A percentile compares a stretch with the other conserved stretches of the same genome.
phyloP scores from a whole-genome alignment of 30 jellyfish, hydroid and myxozoan species.

The Turritopsis dohrnii region DNA sequence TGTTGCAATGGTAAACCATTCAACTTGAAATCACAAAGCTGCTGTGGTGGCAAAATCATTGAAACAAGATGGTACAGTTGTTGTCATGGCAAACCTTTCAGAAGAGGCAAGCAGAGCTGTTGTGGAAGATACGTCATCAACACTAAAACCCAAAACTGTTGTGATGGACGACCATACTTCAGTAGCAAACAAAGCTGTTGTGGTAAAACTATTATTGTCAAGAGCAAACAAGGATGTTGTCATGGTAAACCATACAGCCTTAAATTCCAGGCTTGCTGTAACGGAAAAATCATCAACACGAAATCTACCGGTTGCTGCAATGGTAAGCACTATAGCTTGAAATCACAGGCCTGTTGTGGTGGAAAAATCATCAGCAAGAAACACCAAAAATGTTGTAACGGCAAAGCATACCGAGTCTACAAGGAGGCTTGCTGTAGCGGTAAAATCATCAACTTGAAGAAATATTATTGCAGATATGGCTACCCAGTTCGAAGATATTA shows the following conservation, averaged over 20 bases:
- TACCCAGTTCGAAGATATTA: neutral
- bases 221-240: neutral
- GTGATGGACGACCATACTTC: neutral
- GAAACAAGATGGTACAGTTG: neutral
- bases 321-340: neutral
- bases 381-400: neutral
- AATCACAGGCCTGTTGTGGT: neutral
- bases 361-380: neutral
- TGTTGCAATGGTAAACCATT: neutral
- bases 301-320: neutral
- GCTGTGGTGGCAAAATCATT: neutral
- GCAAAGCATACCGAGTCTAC: neutral
- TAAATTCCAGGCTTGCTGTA: neutral
- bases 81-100: neutral
- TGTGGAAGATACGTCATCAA: neutral
- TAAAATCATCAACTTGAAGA: neutral
- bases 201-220: neutral
- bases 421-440: neutral
- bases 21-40: neutral
- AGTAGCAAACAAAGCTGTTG: neutral
- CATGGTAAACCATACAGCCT: neutral
- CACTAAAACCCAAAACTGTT: neutral
- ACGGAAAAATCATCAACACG: neutral
- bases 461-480: neutral
- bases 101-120: neutral